Conservation (phyloP, 1,140 invertebrate species). For the Aphis craccivora region DNA sequence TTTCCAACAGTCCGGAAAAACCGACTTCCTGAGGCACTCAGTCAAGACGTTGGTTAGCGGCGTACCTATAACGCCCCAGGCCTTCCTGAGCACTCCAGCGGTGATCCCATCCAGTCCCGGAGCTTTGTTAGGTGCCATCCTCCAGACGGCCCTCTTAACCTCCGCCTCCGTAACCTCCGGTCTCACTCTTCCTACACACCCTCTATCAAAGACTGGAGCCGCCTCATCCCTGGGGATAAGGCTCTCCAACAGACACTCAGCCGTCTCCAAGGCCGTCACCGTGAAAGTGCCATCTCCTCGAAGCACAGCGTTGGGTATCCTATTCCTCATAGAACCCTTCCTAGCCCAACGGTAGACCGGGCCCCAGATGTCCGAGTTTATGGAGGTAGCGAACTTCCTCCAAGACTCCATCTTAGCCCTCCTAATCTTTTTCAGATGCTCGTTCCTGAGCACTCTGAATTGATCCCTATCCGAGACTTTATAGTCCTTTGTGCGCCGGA, state of each 20-base stretch:
- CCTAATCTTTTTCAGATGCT: background rate
- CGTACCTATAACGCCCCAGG: background rate
- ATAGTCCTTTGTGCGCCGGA: background rate
- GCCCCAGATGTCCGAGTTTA: background rate
- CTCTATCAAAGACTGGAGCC: background rate
- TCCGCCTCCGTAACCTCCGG: background rate
- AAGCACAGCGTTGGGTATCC: background rate
- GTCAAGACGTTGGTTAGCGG: background rate
- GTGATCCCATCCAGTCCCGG: slow-evolving; percentile 15
- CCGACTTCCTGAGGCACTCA: background rate
- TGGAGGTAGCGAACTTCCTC: background rate
- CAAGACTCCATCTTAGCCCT: background rate
- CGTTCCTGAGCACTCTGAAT: background rate
- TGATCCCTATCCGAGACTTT: background rate
- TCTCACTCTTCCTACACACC: background rate
- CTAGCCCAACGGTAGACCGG: background rate
- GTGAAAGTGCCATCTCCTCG: background rate
- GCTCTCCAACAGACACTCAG: background rate
- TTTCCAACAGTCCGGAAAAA: background rate
- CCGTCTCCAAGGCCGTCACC: background rate
- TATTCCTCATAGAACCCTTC: background rate
- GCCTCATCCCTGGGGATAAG: background rate
- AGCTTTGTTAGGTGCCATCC: slow-evolving; percentile 29
- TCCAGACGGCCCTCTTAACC: background rate
- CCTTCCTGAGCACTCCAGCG: background rate